Conservation (phyloP, 2,888 invertebrate genomes). For the Melipona beecheii region DNA sequence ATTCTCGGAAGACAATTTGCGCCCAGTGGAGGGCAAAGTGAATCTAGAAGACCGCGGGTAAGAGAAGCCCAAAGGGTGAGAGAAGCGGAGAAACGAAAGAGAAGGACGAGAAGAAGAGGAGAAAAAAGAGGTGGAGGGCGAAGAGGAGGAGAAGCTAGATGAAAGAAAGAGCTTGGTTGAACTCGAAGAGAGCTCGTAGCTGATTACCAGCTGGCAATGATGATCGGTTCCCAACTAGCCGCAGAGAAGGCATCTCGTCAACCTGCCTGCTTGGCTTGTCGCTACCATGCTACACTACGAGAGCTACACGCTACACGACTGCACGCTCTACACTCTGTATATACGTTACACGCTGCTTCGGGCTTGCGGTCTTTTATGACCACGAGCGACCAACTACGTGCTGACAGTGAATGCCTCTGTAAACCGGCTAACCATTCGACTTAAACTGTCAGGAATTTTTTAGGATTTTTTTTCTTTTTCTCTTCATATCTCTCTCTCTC, state of each 20-base stretch:
- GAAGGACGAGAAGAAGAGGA: slow-evolving; percentile 8
- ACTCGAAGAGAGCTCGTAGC: slow-evolving; percentile 67
- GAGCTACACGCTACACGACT: neutral
- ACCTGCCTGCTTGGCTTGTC: slow-evolving; percentile 63
- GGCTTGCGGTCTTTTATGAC: slow-evolving; percentile 62
- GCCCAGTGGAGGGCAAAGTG: slow-evolving; percentile 65
- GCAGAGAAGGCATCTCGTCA: slow-evolving; percentile 61
- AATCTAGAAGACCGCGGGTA: slow-evolving; percentile 49
- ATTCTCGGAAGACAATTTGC: slow-evolving; percentile 80
- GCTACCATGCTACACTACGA: slow-evolving; percentile 47
- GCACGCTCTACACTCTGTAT: neutral
- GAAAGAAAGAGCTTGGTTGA: slow-evolving; percentile 27
- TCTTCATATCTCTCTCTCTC: slow-evolving; percentile 66
- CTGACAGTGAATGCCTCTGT: slow-evolving; percentile 69
- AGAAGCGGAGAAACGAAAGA: slow-evolving; percentile 9
- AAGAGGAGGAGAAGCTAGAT: slow-evolving; percentile 39
- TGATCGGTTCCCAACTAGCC: slow-evolving; percentile 71
- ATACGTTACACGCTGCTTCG: slow-evolving; percentile 19
- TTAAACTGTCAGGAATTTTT: slow-evolving; percentile 48
- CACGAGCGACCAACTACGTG: slow-evolving; percentile 53
- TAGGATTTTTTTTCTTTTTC: slow-evolving; percentile 25
- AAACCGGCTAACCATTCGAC: slow-evolving; percentile 60
- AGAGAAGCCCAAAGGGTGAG: slow-evolving; percentile 15
- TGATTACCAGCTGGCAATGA: slow-evolving; percentile 74
- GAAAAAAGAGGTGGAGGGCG: slow-evolving; percentile 11